Evolutionary conservation across 2,113 vertebrate species (phyloP).

Genomic region (Reinhardtius hippoglossoides): DNA sequence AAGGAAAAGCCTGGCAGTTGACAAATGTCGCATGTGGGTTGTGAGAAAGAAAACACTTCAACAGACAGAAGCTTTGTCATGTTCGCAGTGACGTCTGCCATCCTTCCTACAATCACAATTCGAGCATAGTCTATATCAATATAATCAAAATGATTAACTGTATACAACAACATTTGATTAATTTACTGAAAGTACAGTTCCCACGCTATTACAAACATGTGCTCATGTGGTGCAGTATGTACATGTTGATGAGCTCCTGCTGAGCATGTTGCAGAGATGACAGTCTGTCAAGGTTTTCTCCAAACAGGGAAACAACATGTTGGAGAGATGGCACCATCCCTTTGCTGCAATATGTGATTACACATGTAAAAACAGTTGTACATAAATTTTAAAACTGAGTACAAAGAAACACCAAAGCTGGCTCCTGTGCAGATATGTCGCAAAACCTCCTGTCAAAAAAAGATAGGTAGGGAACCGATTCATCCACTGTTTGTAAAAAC

Average conservation of each 20-base stretch:
- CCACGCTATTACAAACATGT: constrained; percentile 1
- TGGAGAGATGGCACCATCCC: constrained; percentile 17
- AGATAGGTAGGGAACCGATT: too few relatives aligned
- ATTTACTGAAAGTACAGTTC: not conserved
- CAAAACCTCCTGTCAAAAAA: too few relatives aligned
- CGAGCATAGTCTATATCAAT: not conserved
- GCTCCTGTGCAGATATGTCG: not conserved
- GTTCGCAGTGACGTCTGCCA: constrained; percentile 6
- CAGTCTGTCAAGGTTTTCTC: constrained; percentile 52
- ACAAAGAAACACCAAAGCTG: constrained; percentile 16
- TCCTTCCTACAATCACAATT: not conserved
- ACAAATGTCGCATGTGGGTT: constrained; percentile 9
- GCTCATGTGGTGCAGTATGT: constrained; percentile 15
- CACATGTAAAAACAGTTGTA: constrained; percentile 14
- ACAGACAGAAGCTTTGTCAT: constrained; percentile 1
- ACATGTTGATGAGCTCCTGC: constrained; percentile 56
- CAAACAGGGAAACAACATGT: constrained; percentile 35
- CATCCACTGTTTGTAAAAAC: not conserved
- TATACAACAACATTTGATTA: not conserved
- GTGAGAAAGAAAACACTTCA: too few relatives aligned
- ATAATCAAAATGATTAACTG: not conserved
- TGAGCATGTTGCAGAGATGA: constrained; percentile 58
- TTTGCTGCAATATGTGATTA: constrained; percentile 36
- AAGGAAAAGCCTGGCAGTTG: constrained; percentile 4
- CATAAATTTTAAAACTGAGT: constrained; percentile 6